Evolutionary conservation across 2,797 vertebrate species (phyloP), one percentile per base, ranked within the genome.

Genomic region (Periparus ater): DNA sequence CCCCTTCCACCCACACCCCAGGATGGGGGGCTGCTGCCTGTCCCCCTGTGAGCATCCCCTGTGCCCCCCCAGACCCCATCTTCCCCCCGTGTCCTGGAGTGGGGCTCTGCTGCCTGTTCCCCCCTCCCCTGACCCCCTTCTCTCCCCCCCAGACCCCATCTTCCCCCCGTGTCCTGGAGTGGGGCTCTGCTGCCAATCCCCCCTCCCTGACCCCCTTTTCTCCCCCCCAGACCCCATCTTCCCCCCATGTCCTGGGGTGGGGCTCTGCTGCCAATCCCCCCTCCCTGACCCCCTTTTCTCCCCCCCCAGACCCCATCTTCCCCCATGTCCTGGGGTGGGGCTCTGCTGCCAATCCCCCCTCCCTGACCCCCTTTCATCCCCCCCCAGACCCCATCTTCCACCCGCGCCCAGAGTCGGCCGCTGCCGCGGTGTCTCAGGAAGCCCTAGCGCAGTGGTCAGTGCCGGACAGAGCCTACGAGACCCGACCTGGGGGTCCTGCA

Each of bases 401-500:
- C 95, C 89, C 65, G 74, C 68, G 98, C 96, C 91, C 96, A 68
- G 34, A 98, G 97, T 89, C 34, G 26, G 93, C 97, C 21, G 96
- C 95, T 4, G 94, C 97, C 27, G 82, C 89, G 3, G 94, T 98
- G 66, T 94, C 98, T 89, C 98, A 98, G 97, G 98, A 98, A 74
- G 96, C 98, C 87, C 93, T 98, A 96, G 95, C 98, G 75, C 98
- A 92, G 32, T 99, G 99, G 99, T 98, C 98, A 6, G 97, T 98
- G 85, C 98, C 98, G 83, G 98, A 99, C 70, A 98, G 97, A 91
- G 97, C 98, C n/a, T 98, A 99, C 62, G 98, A 99, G 94, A 97
- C 97, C 97, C 3, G 99, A 99, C 92, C 85, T 99, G 22, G 97
- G 95, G 2, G 96, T 98, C 53, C 98, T 99, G 65, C 98, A 98